phyloP scores from a whole-genome alignment of 1,140 invertebrate species.

The Euura lappo region DNA sequence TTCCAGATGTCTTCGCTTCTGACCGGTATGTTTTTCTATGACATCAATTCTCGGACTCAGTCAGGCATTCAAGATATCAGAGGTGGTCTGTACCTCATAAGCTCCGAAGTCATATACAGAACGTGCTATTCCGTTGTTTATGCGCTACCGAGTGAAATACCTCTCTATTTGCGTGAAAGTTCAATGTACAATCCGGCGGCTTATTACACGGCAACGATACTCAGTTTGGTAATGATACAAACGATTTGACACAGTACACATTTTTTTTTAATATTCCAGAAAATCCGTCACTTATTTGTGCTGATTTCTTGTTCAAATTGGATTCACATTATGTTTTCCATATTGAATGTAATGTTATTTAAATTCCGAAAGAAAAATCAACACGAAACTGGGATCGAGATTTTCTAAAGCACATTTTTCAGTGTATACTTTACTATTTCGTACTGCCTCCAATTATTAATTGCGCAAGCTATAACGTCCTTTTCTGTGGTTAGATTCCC shows the following conservation, averaged over 20 bases:
- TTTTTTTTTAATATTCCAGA: too few species aligned
- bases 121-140: slow-evolving; percentile 34
- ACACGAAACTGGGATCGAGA: too few species aligned
- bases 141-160: slow-evolving; percentile 31
- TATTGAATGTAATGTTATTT: too few species aligned
- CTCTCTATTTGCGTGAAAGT: slow-evolving; percentile 33
- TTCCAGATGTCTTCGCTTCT: slow-evolving; percentile 31
- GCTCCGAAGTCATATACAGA: slow-evolving; percentile 35
- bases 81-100: slow-evolving; percentile 36
- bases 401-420: too few species aligned
- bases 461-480: not conserved
- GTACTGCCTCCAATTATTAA: too few species aligned
- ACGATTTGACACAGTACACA: too few species aligned
- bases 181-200: slow-evolving; percentile 29
- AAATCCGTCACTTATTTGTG: too few species aligned
- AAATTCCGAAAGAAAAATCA: too few species aligned
- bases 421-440: too few species aligned
- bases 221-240: slow-evolving; percentile 30
- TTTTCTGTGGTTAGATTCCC: slow-evolving; percentile 25
- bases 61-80: slow-evolving; percentile 33
- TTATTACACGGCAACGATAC: slow-evolving; percentile 34
- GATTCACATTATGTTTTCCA: not conserved
- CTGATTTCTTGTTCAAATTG: too few species aligned
- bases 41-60: slow-evolving; percentile 28
- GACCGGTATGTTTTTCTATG: slow-evolving; percentile 31